phyloP scores from a whole-genome alignment of 35 echinoderm and acorn worm genomes.

The Diadema setosum region DNA sequence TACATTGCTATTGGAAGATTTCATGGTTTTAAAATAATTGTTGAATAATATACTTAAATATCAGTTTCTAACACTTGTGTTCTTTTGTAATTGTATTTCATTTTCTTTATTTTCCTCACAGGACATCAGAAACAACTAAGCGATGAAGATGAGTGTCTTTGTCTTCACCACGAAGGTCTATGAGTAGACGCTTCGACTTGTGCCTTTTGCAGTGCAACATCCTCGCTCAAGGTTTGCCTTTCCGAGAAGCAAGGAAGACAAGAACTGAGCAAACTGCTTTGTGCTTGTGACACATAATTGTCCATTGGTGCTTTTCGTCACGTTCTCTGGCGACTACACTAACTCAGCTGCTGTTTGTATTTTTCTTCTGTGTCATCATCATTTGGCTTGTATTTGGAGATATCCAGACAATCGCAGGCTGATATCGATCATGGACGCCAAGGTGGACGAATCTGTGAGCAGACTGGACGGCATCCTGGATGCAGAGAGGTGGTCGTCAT shows the following conservation, averaged over 20 bases:
- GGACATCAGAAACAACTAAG: neutral
- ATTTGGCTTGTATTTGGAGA: neutral
- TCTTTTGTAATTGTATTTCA: no score
- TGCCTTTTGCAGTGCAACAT: neutral
- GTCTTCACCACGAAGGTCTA: neutral
- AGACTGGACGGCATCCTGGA: neutral
- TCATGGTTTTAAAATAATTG: neutral
- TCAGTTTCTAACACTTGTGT: no score
- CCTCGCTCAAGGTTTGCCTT: neutral
- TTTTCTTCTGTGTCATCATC: neutral
- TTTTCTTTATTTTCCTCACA: neutral
- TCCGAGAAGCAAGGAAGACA: neutral
- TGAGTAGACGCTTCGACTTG: neutral
- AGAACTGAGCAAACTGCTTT: neutral
- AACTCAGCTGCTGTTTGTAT: neutral
- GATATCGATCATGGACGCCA: neutral
- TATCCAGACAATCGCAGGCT: neutral
- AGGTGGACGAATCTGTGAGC: neutral
- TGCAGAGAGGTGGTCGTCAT: neutral
- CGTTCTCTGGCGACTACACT: neutral
- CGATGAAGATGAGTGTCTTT: slow-evolving; percentile 10
- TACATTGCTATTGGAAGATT: neutral
- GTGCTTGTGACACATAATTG: neutral
- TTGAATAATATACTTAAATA: no score
- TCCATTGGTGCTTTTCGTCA: neutral